phyloP scores from a whole-genome alignment of 2,888 invertebrate species.

The Phrixothrix hirtus region DNA sequence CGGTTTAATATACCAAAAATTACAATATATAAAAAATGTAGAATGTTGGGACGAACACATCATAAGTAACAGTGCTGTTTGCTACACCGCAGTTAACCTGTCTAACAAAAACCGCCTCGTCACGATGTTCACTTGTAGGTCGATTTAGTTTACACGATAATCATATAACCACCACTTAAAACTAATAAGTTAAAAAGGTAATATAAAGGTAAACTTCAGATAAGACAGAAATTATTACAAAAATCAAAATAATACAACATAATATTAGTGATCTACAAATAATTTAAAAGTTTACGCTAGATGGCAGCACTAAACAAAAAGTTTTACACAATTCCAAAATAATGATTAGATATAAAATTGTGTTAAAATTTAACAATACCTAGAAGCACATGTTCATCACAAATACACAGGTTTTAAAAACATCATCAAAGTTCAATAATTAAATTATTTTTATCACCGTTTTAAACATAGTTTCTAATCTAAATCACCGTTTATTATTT shows the following conservation, averaged over 20 bases:
- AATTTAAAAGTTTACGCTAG: too few relatives aligned
- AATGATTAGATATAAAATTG: background rate
- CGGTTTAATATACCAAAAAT: constrained; percentile 40
- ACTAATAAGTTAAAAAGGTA: constrained; percentile 21
- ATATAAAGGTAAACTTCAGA: constrained; percentile 6
- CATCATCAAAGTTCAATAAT: too few relatives aligned
- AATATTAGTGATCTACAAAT: background rate
- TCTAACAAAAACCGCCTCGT: constrained; percentile 39
- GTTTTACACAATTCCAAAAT: too few relatives aligned
- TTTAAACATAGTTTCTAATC: too few relatives aligned
- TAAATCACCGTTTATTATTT: too few relatives aligned
- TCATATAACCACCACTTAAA: constrained; percentile 20
- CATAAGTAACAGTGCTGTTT: constrained; percentile 42
- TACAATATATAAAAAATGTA: constrained; percentile 39
- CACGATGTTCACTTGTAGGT: constrained; percentile 32
- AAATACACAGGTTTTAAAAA: too few relatives aligned
- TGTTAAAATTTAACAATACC: too few relatives aligned
- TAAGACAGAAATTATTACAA: background rate
- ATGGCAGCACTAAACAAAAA: too few relatives aligned
- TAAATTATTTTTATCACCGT: too few relatives aligned
- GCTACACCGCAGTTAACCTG: constrained; percentile 45
- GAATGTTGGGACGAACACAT: constrained; percentile 41
- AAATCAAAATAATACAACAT: background rate
- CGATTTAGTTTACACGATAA: constrained; percentile 28
- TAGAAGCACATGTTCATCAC: too few relatives aligned